These are phyloP conservation scores for Crenuchus spilurus DNA, from an alignment of 2,797 vertebrate species.

Conservation along the genomic window DNA sequence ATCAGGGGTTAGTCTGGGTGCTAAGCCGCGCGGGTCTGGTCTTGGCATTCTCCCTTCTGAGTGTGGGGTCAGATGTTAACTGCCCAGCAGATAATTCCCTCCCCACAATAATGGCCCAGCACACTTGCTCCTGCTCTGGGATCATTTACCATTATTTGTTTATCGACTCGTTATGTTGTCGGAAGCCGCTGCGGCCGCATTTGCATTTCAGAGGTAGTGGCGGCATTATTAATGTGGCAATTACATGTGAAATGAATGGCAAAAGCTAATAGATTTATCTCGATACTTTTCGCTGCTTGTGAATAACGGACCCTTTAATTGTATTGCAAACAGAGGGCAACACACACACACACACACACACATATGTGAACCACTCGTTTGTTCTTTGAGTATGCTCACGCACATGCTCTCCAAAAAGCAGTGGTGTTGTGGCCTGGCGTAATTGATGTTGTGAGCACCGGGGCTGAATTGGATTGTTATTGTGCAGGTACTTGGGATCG, in stretches of 20 bases:
- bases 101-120: constrained; percentile 31
- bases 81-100: constrained; percentile 37
- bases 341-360: background rate
- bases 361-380: constrained; percentile 25
- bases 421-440: constrained; percentile 24
- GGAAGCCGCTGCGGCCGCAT: constrained; percentile 44
- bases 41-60: constrained; percentile 16
- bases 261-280: constrained; percentile 52
- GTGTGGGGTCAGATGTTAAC: constrained; percentile 48
- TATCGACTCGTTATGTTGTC: constrained; percentile 53
- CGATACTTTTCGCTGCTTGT: constrained; percentile 28
- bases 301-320: constrained; percentile 51
- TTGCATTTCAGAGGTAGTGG: constrained; percentile 45
- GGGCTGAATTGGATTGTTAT: constrained; percentile 31
- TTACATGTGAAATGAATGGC: constrained; percentile 54
- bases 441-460: constrained; percentile 44
- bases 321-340: constrained; percentile 26
- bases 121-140: constrained; percentile 18
- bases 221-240: constrained; percentile 55
- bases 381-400: constrained; percentile 21
- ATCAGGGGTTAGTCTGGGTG: constrained; percentile 42
- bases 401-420: constrained; percentile 28
- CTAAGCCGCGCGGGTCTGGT: constrained; percentile 30
- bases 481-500: constrained; percentile 23
- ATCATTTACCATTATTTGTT: constrained; percentile 58